phyloP scores from a whole-genome alignment of 1,140 invertebrate species.

The Drosophila nigromelanica region DNA sequence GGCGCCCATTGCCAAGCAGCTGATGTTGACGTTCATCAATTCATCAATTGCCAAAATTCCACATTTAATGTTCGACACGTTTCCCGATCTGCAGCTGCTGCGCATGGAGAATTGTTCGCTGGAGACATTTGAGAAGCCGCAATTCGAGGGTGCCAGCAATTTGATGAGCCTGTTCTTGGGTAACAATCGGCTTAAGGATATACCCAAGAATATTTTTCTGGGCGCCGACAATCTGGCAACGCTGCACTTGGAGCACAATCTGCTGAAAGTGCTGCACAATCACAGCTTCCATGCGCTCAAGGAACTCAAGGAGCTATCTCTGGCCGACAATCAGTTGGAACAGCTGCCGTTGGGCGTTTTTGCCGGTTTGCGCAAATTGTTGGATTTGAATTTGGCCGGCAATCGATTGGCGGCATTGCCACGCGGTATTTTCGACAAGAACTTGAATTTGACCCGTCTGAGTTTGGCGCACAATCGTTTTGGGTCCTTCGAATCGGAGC shows the following conservation, averaged over 20 bases:
- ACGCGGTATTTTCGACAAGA: slow-evolving; percentile 72
- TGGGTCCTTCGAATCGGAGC: slow-evolving; percentile 70
- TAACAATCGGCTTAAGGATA: slow-evolving; percentile 69
- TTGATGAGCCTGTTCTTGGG: slow-evolving; percentile 75
- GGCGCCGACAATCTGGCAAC: slow-evolving; percentile 76
- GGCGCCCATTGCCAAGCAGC: slow-evolving; percentile 61
- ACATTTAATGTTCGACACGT: slow-evolving; percentile 78
- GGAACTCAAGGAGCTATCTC: slow-evolving; percentile 68
- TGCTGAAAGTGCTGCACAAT: slow-evolving; percentile 59
- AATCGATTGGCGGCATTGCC: slow-evolving; percentile 64
- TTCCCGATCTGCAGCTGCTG: slow-evolving; percentile 77
- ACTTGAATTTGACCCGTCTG: slow-evolving; percentile 68
- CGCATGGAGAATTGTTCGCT: slow-evolving; percentile 80
- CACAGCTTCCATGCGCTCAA: slow-evolving; percentile 74
- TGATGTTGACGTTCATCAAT: slow-evolving; percentile 73
- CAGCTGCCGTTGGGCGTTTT: slow-evolving; percentile 63
- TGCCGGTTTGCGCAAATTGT: slow-evolving; percentile 60
- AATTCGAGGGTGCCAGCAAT: slow-evolving; percentile 81
- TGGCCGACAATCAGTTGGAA: slow-evolving; percentile 69
- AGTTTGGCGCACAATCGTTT: slow-evolving; percentile 68
- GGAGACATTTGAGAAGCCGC: slow-evolving; percentile 76
- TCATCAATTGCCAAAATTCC: slow-evolving; percentile 80
- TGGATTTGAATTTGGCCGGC: slow-evolving; percentile 70
- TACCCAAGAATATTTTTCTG: slow-evolving; percentile 80
- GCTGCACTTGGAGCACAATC: slow-evolving; percentile 63